Conservation (phyloP, 2,113 vertebrate genomes). For the Carassius auratus region DNA sequence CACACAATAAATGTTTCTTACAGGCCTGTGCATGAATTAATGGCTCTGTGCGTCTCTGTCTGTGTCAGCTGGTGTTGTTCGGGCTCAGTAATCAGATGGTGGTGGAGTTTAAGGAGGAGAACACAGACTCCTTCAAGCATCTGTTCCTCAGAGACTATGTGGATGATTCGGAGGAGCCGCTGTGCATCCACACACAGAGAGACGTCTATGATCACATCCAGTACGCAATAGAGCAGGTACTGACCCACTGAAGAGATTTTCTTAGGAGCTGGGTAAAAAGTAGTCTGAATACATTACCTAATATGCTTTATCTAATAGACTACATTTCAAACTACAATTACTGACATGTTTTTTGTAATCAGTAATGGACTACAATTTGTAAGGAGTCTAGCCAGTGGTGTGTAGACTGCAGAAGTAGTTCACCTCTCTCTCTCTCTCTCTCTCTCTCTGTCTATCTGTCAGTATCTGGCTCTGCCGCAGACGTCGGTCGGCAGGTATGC, state of each 20-base stretch:
- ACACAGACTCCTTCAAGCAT: constrained; percentile 87
- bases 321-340: too few relatives aligned
- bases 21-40: background rate
- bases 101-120: constrained; percentile 92
- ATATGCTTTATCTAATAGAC: too few relatives aligned
- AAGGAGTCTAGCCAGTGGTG: too few relatives aligned
- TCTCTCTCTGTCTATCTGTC: constrained; percentile 4
- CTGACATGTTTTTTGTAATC: too few relatives aligned
- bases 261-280: too few relatives aligned
- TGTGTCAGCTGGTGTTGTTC: constrained; percentile 85
- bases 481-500: constrained; percentile 83
- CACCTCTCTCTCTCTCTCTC: background rate
- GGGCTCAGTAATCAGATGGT: constrained; percentile 96
- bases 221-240: constrained; percentile 80
- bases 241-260: background rate
- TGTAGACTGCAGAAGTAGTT: too few relatives aligned
- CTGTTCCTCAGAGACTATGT: constrained; percentile 87
- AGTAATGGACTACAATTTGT: too few relatives aligned
- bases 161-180: constrained; percentile 73
- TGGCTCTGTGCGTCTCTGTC: constrained; percentile 7
- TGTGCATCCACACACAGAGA: constrained; percentile 79
- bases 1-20: too few relatives aligned
- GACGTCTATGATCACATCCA: constrained; percentile 78
- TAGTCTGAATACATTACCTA: too few relatives aligned
- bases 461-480: constrained; percentile 84